Base-by-base conservation (phyloP, 2,113 vertebrate genomes). In the Collichthys lucidus region DNA sequence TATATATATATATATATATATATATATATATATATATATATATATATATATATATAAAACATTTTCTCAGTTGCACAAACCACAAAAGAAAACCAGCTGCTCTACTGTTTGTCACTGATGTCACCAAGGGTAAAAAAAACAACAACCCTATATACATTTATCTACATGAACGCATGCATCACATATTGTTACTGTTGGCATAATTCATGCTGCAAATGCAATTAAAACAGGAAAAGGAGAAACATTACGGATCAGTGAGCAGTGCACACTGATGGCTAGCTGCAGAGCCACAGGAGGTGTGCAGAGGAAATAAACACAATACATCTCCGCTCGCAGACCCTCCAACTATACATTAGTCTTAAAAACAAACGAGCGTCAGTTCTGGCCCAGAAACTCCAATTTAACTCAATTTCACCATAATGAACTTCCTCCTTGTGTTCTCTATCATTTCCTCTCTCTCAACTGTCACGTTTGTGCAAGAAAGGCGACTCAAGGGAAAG, bases 331-430 rank as follows among this genome's bases (percentile, higher is more conserved):
- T 24, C n/a, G 55, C 64, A 47, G 47, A 49, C 31, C 61, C 75
- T 69, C 42, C 24, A 80, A 70, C 69, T 9, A 72, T n/a, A 44
- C 63, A 81, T 86, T 71, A 63, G 61, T 86, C 83, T 83, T 50
- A 29, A 55, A 77, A 83, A 86, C 80, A 74, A 86, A 86, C 64
- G 74, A 84, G 74, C 55, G 31, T 77, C 68, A 42, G 26, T 74
- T 83, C 49, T 57, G 29, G 61, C 52, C 71, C 64, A 77, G 76
- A 72, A 71, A 72, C 31, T 67, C 57, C 67, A 59, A 68, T 68
- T 89, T 78, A 57, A 86, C 62, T 60, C 10, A 53, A 52, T 76
- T 47, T 66, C 62, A 11, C 40, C 11, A 5, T 69, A 84, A 83
- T 74, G 86, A 44, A 29, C 59, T 80, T 79, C 57, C n/a, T 72